A percentile compares a stretch with the other conserved stretches of the same genome.
phyloP scores from a whole-genome alignment of 35 echinoderm and acorn worm genomes.

The Ophioderma brevispina region DNA sequence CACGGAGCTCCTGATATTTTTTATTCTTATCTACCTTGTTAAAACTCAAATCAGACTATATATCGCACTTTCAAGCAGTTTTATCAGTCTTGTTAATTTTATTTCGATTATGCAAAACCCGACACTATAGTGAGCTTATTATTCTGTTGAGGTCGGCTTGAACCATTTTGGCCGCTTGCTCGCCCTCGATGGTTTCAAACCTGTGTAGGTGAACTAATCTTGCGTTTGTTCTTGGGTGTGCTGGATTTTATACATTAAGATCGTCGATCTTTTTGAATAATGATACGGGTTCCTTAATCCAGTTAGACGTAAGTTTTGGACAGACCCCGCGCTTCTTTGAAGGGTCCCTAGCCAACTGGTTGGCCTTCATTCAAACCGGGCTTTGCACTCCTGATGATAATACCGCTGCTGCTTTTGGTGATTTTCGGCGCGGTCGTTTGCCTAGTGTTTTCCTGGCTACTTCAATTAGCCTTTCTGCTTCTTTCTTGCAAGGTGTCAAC shows the following conservation, averaged over 20 bases:
- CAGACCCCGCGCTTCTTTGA: constrained; percentile 20
- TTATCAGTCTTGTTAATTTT: no score
- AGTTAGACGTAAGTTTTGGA: constrained; percentile 36
- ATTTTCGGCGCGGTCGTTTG: neutral
- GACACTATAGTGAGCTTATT: no score
- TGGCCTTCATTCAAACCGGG: neutral
- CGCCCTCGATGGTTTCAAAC: constrained; percentile 22
- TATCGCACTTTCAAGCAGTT: no score
- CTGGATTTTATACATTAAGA: constrained; percentile 37
- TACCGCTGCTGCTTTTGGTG: neutral
- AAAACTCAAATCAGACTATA: no score
- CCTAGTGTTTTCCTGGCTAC: neutral
- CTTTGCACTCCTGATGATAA: neutral
- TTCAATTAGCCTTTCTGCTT: neutral
- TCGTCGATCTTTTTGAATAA: constrained; percentile 38
- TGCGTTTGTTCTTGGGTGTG: constrained; percentile 9
- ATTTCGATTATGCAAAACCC: no score
- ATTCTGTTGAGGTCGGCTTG: no score
- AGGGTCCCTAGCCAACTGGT: constrained; percentile 14
- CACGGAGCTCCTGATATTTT: no score
- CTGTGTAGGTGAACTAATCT: constrained; percentile 48
- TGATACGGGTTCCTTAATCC: constrained; percentile 58
- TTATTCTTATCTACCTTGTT: no score
- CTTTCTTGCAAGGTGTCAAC: neutral
- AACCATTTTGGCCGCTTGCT: constrained; percentile 27